phyloP scores from a whole-genome alignment of 2,113 vertebrate species.

The Rutilus rutilus region DNA sequence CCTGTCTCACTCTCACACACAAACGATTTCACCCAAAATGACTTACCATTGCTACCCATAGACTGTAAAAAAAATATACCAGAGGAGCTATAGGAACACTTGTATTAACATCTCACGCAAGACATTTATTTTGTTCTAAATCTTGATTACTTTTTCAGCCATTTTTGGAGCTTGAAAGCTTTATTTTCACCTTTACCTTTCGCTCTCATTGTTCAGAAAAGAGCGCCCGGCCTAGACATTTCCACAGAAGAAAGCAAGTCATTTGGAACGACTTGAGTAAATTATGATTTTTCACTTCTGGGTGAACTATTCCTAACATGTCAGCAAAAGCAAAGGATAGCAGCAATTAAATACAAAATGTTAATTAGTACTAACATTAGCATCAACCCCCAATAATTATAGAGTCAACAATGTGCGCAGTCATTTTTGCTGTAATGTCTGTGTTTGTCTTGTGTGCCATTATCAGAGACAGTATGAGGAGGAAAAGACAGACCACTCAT shows the following conservation, averaged over 20 bases:
- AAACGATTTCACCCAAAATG: not conserved
- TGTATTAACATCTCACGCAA: not conserved
- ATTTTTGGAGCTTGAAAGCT: not conserved
- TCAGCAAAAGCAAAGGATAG: not conserved
- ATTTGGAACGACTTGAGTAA: not conserved
- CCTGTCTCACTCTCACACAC: conserved; percentile 56
- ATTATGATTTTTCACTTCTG: not conserved
- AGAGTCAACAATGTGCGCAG: not conserved
- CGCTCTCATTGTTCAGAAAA: not conserved
- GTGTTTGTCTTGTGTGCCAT: not conserved
- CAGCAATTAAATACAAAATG: conserved; percentile 14
- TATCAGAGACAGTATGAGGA: not conserved
- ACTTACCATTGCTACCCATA: not conserved
- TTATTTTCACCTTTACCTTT: not conserved
- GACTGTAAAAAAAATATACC: too few species aligned
- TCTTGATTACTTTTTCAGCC: not conserved
- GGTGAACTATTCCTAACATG: not conserved
- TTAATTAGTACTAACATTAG: conserved; percentile 18
- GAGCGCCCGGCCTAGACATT: not conserved
- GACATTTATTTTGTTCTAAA: not conserved
- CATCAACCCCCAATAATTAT: conserved; percentile 11
- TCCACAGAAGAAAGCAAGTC: not conserved
- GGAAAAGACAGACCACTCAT: not conserved
- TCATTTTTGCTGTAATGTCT: not conserved
- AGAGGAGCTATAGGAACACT: not conserved